These are phyloP conservation scores for Meghimatium bilineatum DNA, from an alignment of 2,888 invertebrate genomes.

Conservation along the genomic window DNA sequence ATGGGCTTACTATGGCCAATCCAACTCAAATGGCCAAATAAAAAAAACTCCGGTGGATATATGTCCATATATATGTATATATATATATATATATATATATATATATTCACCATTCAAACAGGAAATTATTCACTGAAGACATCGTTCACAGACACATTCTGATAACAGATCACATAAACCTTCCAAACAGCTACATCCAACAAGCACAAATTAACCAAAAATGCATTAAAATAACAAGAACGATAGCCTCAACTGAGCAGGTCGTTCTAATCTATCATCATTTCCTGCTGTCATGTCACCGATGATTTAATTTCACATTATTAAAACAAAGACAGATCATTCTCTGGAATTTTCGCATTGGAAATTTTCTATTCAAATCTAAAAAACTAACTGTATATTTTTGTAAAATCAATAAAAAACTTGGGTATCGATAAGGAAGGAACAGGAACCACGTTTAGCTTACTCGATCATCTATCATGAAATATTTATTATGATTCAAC, in stretches of 20 bases:
- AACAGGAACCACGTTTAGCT: background rate
- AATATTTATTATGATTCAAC: background rate
- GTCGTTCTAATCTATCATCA: background rate
- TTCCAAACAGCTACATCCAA: too few species aligned
- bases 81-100: slow-evolving; percentile 1
- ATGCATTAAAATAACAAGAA: background rate
- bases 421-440: background rate
- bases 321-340: background rate
- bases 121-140: background rate
- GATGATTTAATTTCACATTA: background rate
- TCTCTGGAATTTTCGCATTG: background rate
- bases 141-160: background rate
- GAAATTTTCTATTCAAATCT: background rate
- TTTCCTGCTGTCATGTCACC: background rate
- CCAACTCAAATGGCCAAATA: too few species aligned
- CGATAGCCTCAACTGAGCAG: background rate
- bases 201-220: too few species aligned
- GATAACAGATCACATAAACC: too few species aligned
- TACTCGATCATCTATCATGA: background rate
- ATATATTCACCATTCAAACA: background rate
- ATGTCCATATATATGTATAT: background rate
- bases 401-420: background rate
- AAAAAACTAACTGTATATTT: background rate
- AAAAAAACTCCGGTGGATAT: background rate
- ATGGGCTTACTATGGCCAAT: too few species aligned